Evolutionary conservation across 2,888 invertebrate genomes (phyloP).

Genomic region (Pandemis corylana): DNA sequence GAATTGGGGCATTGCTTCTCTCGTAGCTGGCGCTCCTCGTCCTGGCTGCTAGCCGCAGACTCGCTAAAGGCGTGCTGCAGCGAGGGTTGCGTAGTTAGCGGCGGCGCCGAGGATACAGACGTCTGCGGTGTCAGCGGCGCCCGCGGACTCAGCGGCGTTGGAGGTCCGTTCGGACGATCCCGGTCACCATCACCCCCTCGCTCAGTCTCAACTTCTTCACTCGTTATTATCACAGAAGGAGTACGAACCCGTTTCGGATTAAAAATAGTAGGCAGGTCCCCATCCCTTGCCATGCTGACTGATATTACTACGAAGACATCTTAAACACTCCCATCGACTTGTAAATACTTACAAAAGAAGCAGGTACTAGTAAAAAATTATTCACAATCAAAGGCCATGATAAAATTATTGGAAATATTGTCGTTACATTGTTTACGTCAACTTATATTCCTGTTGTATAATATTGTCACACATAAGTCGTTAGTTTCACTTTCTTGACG

Average conservation of each 20-base stretch:
- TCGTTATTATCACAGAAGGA: constrained; percentile 89
- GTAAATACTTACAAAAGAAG: constrained; percentile 45
- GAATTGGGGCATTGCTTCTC: constrained; percentile 88
- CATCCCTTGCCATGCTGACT: constrained; percentile 87
- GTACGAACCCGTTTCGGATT: constrained; percentile 89
- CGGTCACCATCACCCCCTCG: constrained; percentile 66
- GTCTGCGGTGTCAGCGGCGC: constrained; percentile 78
- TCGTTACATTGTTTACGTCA: constrained; percentile 37
- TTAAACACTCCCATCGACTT: constrained; percentile 45
- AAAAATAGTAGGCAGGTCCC: constrained; percentile 92
- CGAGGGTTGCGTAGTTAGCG: constrained; percentile 77
- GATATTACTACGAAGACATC: constrained; percentile 50
- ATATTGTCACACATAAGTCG: constrained; percentile 35
- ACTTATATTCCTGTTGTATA: constrained; percentile 11
- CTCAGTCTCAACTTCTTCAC: constrained; percentile 83
- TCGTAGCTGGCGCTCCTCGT: constrained; percentile 82
- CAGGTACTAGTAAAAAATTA: constrained; percentile 37
- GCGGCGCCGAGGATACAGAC: constrained; percentile 80
- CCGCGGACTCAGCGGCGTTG: constrained; percentile 75
- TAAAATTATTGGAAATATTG: constrained; percentile 28
- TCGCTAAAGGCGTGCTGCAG: constrained; percentile 80
- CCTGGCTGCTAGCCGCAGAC: constrained; percentile 86
- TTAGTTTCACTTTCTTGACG: constrained; percentile 40
- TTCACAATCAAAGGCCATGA: constrained; percentile 31
- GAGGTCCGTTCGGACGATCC: constrained; percentile 79